phyloP scores from a whole-genome alignment of 2,888 invertebrate species.

The Cheilosia pagana region DNA sequence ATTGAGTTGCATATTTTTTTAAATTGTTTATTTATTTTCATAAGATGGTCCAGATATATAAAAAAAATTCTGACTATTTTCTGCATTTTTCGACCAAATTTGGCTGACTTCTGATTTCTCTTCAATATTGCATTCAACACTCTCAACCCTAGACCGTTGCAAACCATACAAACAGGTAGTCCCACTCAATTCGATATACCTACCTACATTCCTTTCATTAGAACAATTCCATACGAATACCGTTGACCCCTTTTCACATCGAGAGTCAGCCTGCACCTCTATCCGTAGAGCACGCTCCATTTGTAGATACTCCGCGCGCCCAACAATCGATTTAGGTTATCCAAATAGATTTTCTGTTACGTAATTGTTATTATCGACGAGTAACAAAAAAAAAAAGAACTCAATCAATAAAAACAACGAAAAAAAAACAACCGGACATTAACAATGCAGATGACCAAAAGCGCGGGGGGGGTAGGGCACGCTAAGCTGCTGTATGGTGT shows the following conservation, averaged over 20 bases:
- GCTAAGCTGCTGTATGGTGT: too few species aligned
- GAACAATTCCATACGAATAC: background rate
- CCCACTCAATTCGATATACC: background rate
- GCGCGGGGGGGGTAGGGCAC: constrained; percentile 19
- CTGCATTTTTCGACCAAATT: too few species aligned
- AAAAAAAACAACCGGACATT: constrained; percentile 63
- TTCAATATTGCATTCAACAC: too few species aligned
- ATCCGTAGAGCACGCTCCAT: constrained; percentile 22
- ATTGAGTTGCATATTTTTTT: too few species aligned
- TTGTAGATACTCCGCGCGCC: constrained; percentile 16
- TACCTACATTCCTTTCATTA: background rate
- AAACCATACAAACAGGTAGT: too few species aligned
- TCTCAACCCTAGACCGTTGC: too few species aligned
- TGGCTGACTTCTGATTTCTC: too few species aligned
- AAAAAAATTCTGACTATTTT: too few species aligned
- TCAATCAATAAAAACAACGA: background rate
- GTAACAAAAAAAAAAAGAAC: too few species aligned
- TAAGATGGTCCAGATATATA: too few species aligned
- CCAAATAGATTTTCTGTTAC: constrained; percentile 62
- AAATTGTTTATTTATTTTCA: too few species aligned
- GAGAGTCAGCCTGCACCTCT: constrained; percentile 12
- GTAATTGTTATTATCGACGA: constrained; percentile 42
- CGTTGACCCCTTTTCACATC: constrained; percentile 38
- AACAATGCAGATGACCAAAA: constrained; percentile 32
- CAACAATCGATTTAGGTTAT: constrained; percentile 67